phyloP scores from a whole-genome alignment of 2,113 vertebrate genomes.

The Oreochromis spilurus region DNA sequence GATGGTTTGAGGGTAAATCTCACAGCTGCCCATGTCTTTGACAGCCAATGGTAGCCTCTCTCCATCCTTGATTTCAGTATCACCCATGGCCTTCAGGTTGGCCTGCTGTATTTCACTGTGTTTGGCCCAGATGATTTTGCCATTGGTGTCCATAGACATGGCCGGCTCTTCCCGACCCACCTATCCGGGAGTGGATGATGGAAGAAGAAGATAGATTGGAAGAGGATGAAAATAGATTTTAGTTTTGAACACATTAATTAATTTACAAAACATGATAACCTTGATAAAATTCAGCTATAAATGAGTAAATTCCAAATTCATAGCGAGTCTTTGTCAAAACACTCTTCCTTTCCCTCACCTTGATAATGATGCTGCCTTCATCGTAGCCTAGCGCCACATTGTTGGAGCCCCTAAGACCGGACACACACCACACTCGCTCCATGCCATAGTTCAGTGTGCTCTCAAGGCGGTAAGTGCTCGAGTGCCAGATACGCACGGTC shows the following conservation, averaged over 20 bases:
- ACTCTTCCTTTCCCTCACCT: conserved; percentile 71
- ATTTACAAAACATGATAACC: background rate
- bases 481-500: conserved; percentile 97
- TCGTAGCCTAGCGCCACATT: conserved; percentile 95
- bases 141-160: conserved; percentile 98
- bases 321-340: background rate
- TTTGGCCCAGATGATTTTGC: conserved; percentile 98
- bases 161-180: conserved; percentile 97
- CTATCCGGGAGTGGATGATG: conserved; percentile 52
- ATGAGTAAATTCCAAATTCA: background rate
- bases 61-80: conserved; percentile 96
- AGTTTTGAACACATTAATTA: background rate
- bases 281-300: background rate
- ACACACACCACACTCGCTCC: conserved; percentile 98
- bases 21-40: conserved; percentile 99
- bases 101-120: conserved; percentile 98
- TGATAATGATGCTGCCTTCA: conserved; percentile 98
- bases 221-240: background rate
- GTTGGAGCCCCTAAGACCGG: conserved; percentile 92
- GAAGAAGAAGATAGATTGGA: background rate
- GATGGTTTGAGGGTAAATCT: conserved; percentile 98
- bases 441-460: conserved; percentile 97
- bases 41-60: conserved; percentile 93
- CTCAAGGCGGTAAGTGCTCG: conserved; percentile 94
- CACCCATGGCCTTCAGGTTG: conserved; percentile 99